These are phyloP conservation scores for Pseudorhombus dupliciocellatus DNA, from an alignment of 2,113 vertebrate genomes.

Conservation along the genomic window DNA sequence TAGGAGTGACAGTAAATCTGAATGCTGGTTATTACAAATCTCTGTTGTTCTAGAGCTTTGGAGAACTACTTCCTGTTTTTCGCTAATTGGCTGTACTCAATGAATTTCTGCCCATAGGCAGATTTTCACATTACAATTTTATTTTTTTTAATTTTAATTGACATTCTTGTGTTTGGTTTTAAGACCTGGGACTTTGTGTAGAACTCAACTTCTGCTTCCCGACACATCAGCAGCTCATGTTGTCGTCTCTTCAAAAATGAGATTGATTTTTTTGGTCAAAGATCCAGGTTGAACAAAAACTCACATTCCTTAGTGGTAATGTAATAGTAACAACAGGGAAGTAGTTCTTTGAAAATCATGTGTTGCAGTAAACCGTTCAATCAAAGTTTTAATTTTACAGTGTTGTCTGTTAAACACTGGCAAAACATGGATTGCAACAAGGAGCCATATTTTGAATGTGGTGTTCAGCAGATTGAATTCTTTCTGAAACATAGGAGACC, in stretches of 20 bases:
- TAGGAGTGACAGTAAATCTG: not conserved
- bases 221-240: not conserved
- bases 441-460: conserved; percentile 12
- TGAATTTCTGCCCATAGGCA: not conserved
- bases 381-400: too few species aligned
- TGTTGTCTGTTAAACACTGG: conserved; percentile 2
- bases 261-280: not conserved
- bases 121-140: not conserved
- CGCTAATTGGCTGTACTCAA: not conserved
- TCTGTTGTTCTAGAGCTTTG: not conserved
- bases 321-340: not conserved
- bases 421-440: conserved; percentile 5
- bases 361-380: too few species aligned
- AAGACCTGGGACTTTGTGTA: not conserved
- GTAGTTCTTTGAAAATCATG: not conserved
- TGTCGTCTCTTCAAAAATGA: not conserved
- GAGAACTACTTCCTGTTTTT: not conserved
- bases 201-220: not conserved
- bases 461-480: conserved; percentile 33
- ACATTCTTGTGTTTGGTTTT: not conserved
- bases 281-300: not conserved
- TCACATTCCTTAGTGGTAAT: not conserved
- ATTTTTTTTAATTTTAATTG: not conserved
- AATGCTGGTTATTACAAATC: not conserved
- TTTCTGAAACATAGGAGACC: conserved; percentile 15